phyloP scores from a whole-genome alignment of 2,113 vertebrate genomes.

The Macroglossus sobrinus region DNA sequence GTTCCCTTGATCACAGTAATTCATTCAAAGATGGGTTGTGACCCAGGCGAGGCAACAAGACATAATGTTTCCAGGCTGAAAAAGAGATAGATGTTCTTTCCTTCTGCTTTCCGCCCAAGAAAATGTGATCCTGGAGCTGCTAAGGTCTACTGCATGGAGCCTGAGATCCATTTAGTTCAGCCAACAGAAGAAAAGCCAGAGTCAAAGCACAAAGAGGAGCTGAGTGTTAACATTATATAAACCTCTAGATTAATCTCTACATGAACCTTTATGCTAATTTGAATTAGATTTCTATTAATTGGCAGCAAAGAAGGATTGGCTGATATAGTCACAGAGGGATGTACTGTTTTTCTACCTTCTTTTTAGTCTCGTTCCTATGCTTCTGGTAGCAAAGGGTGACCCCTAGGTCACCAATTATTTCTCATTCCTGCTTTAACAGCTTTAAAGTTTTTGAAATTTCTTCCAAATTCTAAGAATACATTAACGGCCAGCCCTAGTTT shows the following conservation, averaged over 20 bases:
- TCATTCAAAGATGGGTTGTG: background rate
- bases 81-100: background rate
- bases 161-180: background rate
- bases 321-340: background rate
- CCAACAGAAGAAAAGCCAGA: background rate
- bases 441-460: background rate
- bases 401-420: background rate
- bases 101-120: background rate
- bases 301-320: background rate
- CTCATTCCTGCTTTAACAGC: background rate
- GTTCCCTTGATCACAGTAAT: background rate
- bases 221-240: background rate
- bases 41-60: background rate
- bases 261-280: background rate
- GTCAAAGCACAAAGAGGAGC: background rate
- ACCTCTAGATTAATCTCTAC: background rate
- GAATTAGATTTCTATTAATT: conserved; percentile 28
- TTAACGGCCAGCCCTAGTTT: background rate
- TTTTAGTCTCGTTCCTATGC: background rate
- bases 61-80: background rate
- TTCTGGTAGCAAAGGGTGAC: background rate
- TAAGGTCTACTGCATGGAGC: background rate
- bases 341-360: background rate
- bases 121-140: background rate
- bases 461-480: background rate